A percentile compares a stretch with the other conserved stretches of the same genome.
Conservation (phyloP, 2,113 vertebrate species). For the Leucosticte australis region DNA sequence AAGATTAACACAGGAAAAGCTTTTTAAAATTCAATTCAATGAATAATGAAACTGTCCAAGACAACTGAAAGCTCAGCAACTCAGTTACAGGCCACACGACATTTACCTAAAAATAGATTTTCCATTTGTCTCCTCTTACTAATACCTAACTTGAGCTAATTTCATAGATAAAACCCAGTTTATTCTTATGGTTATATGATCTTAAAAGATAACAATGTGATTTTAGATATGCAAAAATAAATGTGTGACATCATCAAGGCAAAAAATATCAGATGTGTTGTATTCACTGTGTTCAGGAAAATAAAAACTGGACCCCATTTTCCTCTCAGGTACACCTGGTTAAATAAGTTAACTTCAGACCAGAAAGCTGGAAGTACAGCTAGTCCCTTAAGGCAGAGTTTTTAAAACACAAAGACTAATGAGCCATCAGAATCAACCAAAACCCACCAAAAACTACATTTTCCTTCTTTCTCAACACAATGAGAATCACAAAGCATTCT, state of each 20-base stretch:
- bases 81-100: not conserved
- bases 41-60: constrained; percentile 30
- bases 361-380: not conserved
- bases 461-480: not conserved
- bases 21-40: constrained; percentile 17
- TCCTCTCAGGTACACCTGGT: not conserved
- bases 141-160: not conserved
- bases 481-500: not conserved
- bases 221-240: not conserved
- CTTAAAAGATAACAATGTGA: not conserved
- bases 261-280: not conserved
- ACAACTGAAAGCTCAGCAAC: constrained; percentile 39
- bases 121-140: constrained; percentile 6
- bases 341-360: not conserved
- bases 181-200: not conserved
- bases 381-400: not conserved
- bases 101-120: constrained; percentile 36
- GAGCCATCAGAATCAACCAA: not conserved
- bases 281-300: not conserved
- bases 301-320: not conserved
- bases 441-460: not conserved
- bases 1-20: constrained; percentile 3
- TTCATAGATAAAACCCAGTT: not conserved
- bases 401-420: not conserved
- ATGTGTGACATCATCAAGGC: not conserved